Base-by-base conservation (phyloP, 2,113 vertebrate species). In the Carollia perspicillata region DNA sequence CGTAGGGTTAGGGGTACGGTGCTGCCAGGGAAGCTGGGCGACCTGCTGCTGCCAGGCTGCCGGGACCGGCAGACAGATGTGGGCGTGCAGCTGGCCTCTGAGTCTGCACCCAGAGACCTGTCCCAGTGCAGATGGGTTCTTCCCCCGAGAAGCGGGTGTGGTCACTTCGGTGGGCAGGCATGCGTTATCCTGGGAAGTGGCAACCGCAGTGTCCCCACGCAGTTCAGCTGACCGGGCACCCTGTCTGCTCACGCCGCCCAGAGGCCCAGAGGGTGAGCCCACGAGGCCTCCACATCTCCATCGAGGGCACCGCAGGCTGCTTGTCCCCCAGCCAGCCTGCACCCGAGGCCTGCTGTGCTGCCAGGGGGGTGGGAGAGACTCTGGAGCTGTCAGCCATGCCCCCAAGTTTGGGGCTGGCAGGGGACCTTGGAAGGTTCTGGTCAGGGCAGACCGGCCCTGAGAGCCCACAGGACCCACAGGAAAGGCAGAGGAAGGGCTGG, bases 181-280 rank as follows among this genome's bases (percentile, higher is more conserved):
- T 33, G 33, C 65, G n/a, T 65, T n/a, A 30, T 53, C 6, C 37
- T 20, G 33, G 80, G 66, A 33, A 60, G 8, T 1, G 40, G 26
- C 72, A 71, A 4, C 17, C 28, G 6, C 8, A 10, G 33, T 2
- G 2, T 42, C 8, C 2, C 40, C 5, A 16, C 0, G 3, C 5
- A 6, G 40, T 30, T 49, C 14, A 30, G 65, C 33, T 6, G 47
- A 63, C 53, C 22, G 13, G 18, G 28, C 28, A 47, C 40, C 11
- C 66, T 7, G 0, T 37, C 26, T 58, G 74, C 37, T 66, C n/a
- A n/a, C 33, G 2, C 3, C 2, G 4, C 33, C 35, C n/a, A n/a
- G n/a, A n/a, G n/a, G n/a, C 37, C 22, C 40, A 14, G 26, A 33
- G 20, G n/a, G 0, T 13, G 26, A 16, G 2, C 63, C 63, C 12